Base-by-base conservation (phyloP, 2,113 vertebrate genomes). In the Sakesphorus luctuosus region DNA sequence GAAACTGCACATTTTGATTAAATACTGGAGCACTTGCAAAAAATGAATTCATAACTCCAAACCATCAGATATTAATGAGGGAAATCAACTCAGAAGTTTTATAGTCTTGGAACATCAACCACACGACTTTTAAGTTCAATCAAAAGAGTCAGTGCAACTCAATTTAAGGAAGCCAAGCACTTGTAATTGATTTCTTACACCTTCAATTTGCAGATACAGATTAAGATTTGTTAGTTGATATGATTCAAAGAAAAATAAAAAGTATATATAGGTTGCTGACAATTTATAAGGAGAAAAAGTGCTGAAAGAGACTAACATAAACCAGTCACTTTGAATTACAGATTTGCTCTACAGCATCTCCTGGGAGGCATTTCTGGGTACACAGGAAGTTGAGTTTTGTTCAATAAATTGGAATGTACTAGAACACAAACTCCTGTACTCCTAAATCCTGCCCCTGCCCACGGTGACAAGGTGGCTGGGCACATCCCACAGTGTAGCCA, bases 291-390 rank as follows among this genome's bases (percentile, higher is more conserved):
- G 49, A 94, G 49, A 76, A 92, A 89, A 95, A 85, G 68, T 77
- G 82, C 71, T 91, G 91, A 89, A 89, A 84, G 49, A 84, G 46
- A 77, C 5, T 44, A 93, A 83, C 71, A 90, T 93, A 91, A 84
- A 93, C 25, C 63, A 69, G 50, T 44, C 66, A 67, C 35, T 95
- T 76, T 91, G 94, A 96, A 90, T 95, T 85, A 91, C 75, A 91
- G 71, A 86, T 87, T 85, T 93, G 36, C 50, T 94, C 84, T 85
- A 65, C 31, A 73, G 53, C 74, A 79, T 62, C 83, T 95, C 78
- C 63, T 79, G 55, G 56, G 84, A 91, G 36, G 49, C 71, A 93
- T 79, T 95, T 59, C 76, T 83, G 65, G 46, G 43, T 72, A 80
- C 50, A 68, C 24, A 67, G 75, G 67, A 84, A 84, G n/a, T 29